Base-by-base conservation (phyloP, 1,140 invertebrate genomes). In the Semibalanus balanoides region DNA sequence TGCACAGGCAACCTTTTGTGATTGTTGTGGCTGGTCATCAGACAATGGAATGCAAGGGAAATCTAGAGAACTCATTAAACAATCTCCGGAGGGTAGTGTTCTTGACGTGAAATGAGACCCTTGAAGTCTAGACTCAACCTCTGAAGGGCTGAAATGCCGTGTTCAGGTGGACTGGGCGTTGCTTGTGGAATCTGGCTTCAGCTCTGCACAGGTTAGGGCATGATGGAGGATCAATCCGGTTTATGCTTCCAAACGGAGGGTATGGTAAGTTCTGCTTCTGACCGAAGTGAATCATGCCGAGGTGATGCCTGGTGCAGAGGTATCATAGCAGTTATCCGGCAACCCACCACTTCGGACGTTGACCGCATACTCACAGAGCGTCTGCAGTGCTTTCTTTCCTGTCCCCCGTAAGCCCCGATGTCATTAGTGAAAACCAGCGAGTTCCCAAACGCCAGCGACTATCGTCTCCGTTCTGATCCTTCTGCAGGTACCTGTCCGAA, bases 21-120 rank as follows among this genome's bases (percentile, higher is more conserved):
- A 82, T 77, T 11, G 74, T 80, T 69, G 79, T 78, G 9, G 74
- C 31, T 71, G 76, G 78, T 80, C 76, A 27, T n/a, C n/a, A 72
- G 31, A 77, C 79, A 80, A 31, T 74, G 78, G 74, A 80, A 80
- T 70, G 74, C 78, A 82, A 83, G 30, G 81, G 81, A 77, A 82
- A 83, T 73, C 82, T 75, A 17, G 81, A 83, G 74, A 77, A 83
- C 77, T 83, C 81, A 78, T 83, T 81, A n/a, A 27, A 82, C 77
- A 72, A 82, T 75, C 25, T 77, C 81, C 11, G 81, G 74, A 29
- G 80, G 14, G 73, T 82, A 82, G 74, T 75, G 74, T 82, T 82
- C 28, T 74, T 76, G 78, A 75, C 28, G 29, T 51, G 29, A 80
- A 78, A 69, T 80, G 78, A 25, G 81, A 25, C 80, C 79, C 77